A percentile compares a stretch with the other conserved stretches of the same genome.
Conservation (phyloP, 2,888 invertebrate genomes). For the Mayetiola destructor region DNA sequence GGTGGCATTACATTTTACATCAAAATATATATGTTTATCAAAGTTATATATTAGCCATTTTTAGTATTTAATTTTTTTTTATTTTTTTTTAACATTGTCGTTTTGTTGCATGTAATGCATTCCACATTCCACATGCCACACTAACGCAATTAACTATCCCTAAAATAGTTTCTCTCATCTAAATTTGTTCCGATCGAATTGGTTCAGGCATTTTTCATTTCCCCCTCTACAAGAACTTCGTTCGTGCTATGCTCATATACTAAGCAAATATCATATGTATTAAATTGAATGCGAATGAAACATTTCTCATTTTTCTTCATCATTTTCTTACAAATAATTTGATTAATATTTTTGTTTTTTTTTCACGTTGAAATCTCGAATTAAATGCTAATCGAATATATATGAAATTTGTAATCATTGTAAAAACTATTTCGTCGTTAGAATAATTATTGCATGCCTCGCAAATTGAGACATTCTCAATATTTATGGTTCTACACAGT, state of each 20-base stretch:
- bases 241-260: neutral
- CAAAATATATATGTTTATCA: slow-evolving; percentile 7
- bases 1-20: neutral
- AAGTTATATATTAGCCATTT: slow-evolving; percentile 10
- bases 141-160: neutral
- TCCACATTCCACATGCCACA: neutral
- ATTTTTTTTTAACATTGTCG: neutral
- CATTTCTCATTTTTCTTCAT: neutral
- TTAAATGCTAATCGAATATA: neutral
- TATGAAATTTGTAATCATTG: neutral
- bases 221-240: neutral
- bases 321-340: neutral
- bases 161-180: neutral
- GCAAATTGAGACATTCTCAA: neutral
- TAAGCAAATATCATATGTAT: neutral
- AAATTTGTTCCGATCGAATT: neutral
- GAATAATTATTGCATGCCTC: neutral
- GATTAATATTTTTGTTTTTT: neutral
- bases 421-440: neutral
- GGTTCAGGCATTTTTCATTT: neutral
- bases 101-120: neutral
- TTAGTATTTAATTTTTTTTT: neutral
- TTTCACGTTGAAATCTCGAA: neutral
- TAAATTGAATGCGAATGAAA: neutral
- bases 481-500: neutral